Evolutionary conservation across 1,140 invertebrate genomes (phyloP).

Genomic region (Eriosoma lanigerum): DNA sequence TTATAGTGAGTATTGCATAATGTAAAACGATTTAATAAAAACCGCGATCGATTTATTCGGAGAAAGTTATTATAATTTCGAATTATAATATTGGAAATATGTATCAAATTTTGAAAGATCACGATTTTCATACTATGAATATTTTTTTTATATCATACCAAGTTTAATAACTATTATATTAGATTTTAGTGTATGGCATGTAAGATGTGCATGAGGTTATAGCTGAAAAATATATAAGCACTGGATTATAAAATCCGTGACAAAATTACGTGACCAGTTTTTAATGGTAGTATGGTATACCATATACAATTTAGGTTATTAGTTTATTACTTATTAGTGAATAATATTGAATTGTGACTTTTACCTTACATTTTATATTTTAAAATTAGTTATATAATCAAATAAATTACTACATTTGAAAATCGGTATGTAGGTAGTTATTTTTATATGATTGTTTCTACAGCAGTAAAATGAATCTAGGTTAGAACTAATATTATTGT

Average conservation of each 20-base stretch:
- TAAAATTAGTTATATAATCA: background rate
- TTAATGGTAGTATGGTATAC: conserved; percentile 2
- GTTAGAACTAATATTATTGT: background rate
- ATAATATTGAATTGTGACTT: background rate
- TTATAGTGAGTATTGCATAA: background rate
- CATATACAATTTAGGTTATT: background rate
- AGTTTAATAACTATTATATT: too few species aligned
- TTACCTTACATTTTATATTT: background rate
- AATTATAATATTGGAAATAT: conserved; percentile 8
- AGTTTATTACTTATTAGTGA: background rate
- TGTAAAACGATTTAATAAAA: background rate
- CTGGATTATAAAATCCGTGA: background rate
- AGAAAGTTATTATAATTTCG: conserved; percentile 13
- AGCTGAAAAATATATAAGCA: background rate
- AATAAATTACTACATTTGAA: background rate
- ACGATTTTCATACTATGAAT: too few species aligned
- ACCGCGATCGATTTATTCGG: background rate
- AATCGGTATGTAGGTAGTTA: background rate
- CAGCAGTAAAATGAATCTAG: background rate
- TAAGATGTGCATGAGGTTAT: background rate
- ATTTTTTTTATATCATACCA: background rate
- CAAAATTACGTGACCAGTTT: conserved; percentile 8
- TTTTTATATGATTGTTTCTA: background rate
- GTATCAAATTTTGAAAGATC: background rate
- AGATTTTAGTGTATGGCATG: background rate